These are phyloP conservation scores for Cladorhizidae sp. DNA, from an alignment of 37 sponge, comb jelly and placozoan species.

Conservation along the genomic window DNA sequence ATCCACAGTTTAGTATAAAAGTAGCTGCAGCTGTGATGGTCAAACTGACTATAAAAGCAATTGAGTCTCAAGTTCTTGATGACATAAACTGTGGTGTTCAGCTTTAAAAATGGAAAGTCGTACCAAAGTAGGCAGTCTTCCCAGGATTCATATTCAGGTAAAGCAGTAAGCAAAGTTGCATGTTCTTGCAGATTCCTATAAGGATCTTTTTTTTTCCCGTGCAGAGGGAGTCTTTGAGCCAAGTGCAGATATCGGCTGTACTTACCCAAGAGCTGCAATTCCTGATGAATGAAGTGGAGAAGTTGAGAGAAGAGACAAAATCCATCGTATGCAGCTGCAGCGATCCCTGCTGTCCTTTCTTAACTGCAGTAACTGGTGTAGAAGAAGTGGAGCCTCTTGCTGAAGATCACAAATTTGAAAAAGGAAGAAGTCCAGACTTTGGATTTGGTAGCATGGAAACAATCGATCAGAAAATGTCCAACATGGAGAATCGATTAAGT, in stretches of 20 bases:
- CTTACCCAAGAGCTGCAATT: constrained; percentile 3
- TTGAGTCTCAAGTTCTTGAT: too few relatives aligned
- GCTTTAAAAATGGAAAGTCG: too few relatives aligned
- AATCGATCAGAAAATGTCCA: background rate
- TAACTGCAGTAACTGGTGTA: background rate
- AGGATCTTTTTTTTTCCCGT: too few relatives aligned
- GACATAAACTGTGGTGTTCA: too few relatives aligned
- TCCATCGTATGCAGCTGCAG: constrained; percentile 29
- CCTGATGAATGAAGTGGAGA: constrained; percentile 25
- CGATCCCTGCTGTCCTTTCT: constrained; percentile 43
- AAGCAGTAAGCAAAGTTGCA: too few relatives aligned
- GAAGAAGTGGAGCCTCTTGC: background rate
- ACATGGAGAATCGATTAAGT: background rate
- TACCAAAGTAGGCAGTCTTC: too few relatives aligned
- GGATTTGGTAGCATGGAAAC: constrained; percentile 10
- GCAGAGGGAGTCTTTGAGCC: background rate
- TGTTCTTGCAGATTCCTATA: too few relatives aligned
- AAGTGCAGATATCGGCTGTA: background rate
- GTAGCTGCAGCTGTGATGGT: too few relatives aligned
- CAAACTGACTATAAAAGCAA: too few relatives aligned
- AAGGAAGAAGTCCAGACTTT: background rate
- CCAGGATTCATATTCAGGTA: constrained; percentile 25
- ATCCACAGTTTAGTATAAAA: too few relatives aligned
- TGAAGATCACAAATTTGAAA: too few relatives aligned
- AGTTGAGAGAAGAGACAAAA: constrained; percentile 15